phyloP scores from a whole-genome alignment of 1,140 invertebrate species.

The Uloborus diversus region DNA sequence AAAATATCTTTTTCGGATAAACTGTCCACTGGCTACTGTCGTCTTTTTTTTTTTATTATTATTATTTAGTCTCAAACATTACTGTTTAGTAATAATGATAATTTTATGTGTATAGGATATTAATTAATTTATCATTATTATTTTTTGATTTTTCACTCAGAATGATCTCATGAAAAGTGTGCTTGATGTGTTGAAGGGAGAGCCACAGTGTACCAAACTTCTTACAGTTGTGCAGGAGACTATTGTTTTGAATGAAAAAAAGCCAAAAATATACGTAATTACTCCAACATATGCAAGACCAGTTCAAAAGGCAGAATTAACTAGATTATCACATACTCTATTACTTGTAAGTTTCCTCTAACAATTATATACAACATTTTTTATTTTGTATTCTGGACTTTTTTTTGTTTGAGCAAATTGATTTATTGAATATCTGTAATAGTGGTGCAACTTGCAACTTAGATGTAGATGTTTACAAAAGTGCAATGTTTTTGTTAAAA shows the following conservation, averaged over 20 bases:
- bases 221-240: slow-evolving; percentile 24
- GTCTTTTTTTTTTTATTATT: too few species aligned
- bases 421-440: too few species aligned
- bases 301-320: slow-evolving; percentile 95
- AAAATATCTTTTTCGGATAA: too few species aligned
- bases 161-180: slow-evolving; percentile 14
- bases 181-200: slow-evolving; percentile 14
- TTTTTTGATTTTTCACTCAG: neutral
- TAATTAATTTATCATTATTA: neutral
- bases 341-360: slow-evolving; percentile 71
- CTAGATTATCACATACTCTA: slow-evolving; percentile 88
- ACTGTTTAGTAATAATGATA: too few species aligned
- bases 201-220: slow-evolving; percentile 24
- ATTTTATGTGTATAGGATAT: too few species aligned
- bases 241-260: slow-evolving; percentile 1
- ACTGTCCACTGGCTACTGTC: too few species aligned
- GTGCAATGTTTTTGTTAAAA: too few species aligned
- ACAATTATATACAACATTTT: neutral
- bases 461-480: too few species aligned
- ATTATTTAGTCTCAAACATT: too few species aligned
- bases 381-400: neutral
- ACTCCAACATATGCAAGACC: slow-evolving; percentile 91
- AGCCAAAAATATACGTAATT: slow-evolving; percentile 79
- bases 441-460: too few species aligned
- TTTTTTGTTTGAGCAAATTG: neutral